Evolutionary conservation across 2,797 vertebrate species (phyloP), one percentile per base, ranked within the genome.

Genomic region (Catostomus latipinnis): DNA sequence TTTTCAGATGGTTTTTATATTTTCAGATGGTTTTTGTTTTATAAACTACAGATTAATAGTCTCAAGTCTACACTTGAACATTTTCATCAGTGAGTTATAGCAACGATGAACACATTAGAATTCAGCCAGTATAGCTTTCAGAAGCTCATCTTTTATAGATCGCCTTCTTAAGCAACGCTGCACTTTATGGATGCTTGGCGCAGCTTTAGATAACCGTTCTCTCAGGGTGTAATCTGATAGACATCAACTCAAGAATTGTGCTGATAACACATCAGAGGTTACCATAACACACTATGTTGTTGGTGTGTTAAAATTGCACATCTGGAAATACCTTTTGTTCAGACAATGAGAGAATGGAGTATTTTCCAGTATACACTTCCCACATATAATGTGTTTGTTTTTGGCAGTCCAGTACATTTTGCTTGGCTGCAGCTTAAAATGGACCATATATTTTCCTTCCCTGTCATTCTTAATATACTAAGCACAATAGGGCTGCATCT

Each of bases 191-290:
- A 46, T 1, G 6, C 14, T 69, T 69, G 75, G 75, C 65, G 52
- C 6, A 1, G 18, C 65, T 69, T 69, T 69, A 77, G 65, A 69
- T 46, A 71, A 14, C 9, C 22, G 9, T 76, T n/a, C 65, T 57
- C 54, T 77, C 65, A 22, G 48, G 67, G 54, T 69, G 56, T 34
- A 77, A 60, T 77, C 75, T 69, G 56, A 68, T 9, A 18, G 8
- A 74, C 48, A 74, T 74, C 48, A 46, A 60, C 72, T 52, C 72
- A 52, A 74, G n/a, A 63, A 18, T 8, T 62, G 18, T 45, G 22
- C 22, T 43, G 75, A 77, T 77, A 61, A 69, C 69, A 69, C 75
- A 78, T 61, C 76, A 70, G 18, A 78, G 76, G 66, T 78, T 78
- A 78, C 56, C 66, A 62, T 62, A 70, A 70, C 67, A 70, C n/a